Evolutionary conservation across 2,888 invertebrate species (phyloP), one percentile per base, ranked within the genome.

Genomic region (Lissonota sp.): DNA sequence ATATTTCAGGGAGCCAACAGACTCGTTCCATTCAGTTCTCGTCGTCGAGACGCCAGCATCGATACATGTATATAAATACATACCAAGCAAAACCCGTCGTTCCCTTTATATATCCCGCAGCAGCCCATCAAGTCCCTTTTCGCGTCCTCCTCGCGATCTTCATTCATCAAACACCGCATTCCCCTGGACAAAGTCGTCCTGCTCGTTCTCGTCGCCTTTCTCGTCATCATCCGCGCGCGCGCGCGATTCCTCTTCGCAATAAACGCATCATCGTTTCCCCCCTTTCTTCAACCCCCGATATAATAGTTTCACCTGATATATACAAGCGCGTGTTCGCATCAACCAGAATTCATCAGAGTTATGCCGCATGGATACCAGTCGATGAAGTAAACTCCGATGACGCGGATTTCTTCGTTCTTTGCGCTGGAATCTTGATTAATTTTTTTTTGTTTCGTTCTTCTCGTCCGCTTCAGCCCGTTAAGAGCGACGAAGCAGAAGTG

Each of bases 141-240:
- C 84, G 26, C 26, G 83, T 86, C 82, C 83, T 84, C 80, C 79
- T 81, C 85, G 42, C 86, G 83, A 70, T 81, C 87, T 90, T 89
- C 90, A 90, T 90, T 90, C 90, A 90, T 90, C 88, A 88, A 86
- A 87, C 84, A 83, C 83, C 80, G 80, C 84, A 85, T 84, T 85
- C 84, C 62, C 83, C 66, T 66, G 71, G 63, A 78, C 16, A 79
- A 66, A 75, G 64, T 83, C 79, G 75, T 80, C 67, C 58, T 64
- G 62, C 63, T 78, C 71, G 55, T 57, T 77, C 75, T 72, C 79
- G 72, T 70, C 60, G 69, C 67, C 73, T 69, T 74, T 55, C 66
- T 39, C 60, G 53, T 71, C 75, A 55, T 76, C 70, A 51, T 70
- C 69, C 70, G 53, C 26, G 40, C 49, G 42, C 63, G 37, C n/a